Base-by-base conservation (phyloP, 1,140 invertebrate species). In the Drosophila neocordata region DNA sequence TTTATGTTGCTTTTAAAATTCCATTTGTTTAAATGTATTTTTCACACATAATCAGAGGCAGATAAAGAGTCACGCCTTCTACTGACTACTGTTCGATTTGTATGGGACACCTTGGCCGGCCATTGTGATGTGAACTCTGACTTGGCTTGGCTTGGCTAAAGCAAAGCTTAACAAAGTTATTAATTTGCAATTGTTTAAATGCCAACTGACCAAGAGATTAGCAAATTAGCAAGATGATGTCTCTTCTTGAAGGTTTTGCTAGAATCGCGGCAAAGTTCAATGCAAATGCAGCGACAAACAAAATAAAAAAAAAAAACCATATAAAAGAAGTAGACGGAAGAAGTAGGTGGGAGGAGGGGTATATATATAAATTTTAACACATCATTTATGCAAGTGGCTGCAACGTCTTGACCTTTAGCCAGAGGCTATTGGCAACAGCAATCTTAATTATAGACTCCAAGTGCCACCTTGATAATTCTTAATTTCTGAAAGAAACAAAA, bases 181-280 rank as follows among this genome's bases (percentile, higher is more conserved):
- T 88, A 87, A 88, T 88, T 82, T 82, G 68, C 57, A 79, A 82
- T 76, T 79, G 78, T 82, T 69, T 52, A 65, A 84, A 73, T 77
- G 81, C 70, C 80, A 83, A 53, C 64, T 79, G 66, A 69, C 66
- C 44, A 73, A 18, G 8, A 27, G n/a, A 34, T 38, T 44, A 9
- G 11, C 18, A 84, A 80, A 73, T 85, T 73, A 77, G 77, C 55
- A 27, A 77, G 57, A 37, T 48, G 61, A 48, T 66, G 35, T 65
- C 11, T n/a, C 61, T 31, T n/a, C 61, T 31, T 55, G 66, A 84
- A 79, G 81, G 66, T 85, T 65, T 11, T 24, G 22, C 51, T 61
- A 68, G 56, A 64, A 60, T 65, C 56, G 60, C 83, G 79, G 57
- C 71, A 82, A 68, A 87, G 75, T 87, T 87, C 74, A 88, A 85